Base-by-base conservation (phyloP, 2,797 vertebrate species). In the Peromyscus nudipes region DNA sequence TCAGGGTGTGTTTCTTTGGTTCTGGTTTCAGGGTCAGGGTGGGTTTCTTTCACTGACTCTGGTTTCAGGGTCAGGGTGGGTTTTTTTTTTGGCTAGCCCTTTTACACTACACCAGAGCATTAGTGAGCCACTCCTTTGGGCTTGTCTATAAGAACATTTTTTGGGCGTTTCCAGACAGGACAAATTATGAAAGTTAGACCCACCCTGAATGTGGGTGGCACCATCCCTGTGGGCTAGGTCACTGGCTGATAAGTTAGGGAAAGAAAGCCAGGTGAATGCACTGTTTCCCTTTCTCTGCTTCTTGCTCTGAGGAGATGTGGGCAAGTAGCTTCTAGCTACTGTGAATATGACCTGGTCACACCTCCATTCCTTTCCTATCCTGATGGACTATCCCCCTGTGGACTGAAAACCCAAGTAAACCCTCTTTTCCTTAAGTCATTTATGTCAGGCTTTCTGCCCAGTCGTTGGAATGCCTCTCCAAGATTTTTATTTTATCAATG, bases 1-100 rank as follows among this genome's bases (percentile, higher is more conserved):
- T 4, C 2, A 4, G 40, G 40, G 2, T 2, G 4, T 2, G 2
- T 43, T 43, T 4, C 40, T 43, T 43, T 43, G 40, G 4, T 43
- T 43, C 40, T 43, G 40, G 40, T 43, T 46, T 64, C 62, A 64
- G 11, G 27, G 62, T 27, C 62, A 64, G 27, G 62, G 62, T 29
- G 27, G 10, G 11, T 64, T 64, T 64, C 4, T 64, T 6, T 46
- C n/a, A n/a, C n/a, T n/a, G n/a, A n/a, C n/a, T n/a, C n/a, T n/a
- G n/a, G n/a, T n/a, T n/a, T n/a, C n/a, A n/a, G n/a, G n/a, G n/a
- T n/a, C n/a, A n/a, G n/a, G n/a, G n/a, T n/a, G n/a, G n/a, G n/a
- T n/a, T 12, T 4, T 65, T 65, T 29, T 12, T 65, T 31, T 65
- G 29, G 29, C 29, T 65, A 29, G 12, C 64, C 13, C 12, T 65